Evolutionary conservation across 2,888 invertebrate genomes (phyloP).

Genomic region (Gerosis bhagava): DNA sequence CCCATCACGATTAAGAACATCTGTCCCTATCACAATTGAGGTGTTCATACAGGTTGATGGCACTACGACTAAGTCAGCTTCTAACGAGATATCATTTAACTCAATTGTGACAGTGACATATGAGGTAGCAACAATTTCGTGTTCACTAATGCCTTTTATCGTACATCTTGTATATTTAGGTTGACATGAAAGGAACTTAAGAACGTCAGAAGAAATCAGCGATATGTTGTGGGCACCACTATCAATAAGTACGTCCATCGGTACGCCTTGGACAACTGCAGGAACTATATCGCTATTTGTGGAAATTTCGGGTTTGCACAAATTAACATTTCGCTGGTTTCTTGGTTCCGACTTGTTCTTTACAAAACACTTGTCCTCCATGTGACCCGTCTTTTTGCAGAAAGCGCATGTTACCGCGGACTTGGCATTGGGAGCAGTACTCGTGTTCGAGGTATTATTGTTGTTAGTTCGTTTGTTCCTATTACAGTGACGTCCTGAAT

Average conservation of each 20-base stretch:
- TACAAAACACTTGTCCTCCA: not conserved
- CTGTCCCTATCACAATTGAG: not conserved
- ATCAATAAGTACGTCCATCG: not conserved
- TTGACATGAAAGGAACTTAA: no score
- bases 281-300: not conserved
- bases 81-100: not conserved
- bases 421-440: not conserved
- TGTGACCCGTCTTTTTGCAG: constrained; percentile 6
- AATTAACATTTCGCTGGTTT: not conserved
- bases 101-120: not conserved
- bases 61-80: not conserved
- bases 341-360: not conserved
- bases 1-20: not conserved
- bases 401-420: not conserved
- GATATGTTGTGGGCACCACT: not conserved
- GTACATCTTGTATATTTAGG: no score
- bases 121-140: not conserved
- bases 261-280: not conserved
- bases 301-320: not conserved
- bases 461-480: not conserved
- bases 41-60: not conserved
- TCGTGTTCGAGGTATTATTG: not conserved
- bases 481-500: not conserved
- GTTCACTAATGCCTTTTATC: not conserved
- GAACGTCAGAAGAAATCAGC: no score